These are phyloP conservation scores for Caenorhabditis becei DNA, from an alignment of 2,888 invertebrate genomes.

Conservation along the genomic window DNA sequence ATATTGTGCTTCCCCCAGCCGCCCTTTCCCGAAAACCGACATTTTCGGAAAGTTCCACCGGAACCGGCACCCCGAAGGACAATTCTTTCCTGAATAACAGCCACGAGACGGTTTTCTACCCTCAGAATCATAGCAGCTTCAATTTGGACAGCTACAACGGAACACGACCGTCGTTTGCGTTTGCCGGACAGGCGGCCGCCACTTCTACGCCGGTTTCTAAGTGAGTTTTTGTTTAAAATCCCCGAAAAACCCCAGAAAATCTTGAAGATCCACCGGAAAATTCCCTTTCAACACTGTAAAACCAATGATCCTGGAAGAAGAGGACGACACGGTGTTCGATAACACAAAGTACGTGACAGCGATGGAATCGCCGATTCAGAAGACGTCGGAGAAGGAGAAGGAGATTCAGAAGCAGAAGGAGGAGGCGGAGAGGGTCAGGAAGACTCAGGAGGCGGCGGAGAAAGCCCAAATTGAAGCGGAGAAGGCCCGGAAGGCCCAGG, in stretches of 20 bases:
- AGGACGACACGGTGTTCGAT: slow-evolving; percentile 40
- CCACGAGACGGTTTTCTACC: slow-evolving; percentile 56
- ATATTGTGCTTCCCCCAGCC: not conserved
- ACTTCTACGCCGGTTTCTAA: slow-evolving; percentile 50
- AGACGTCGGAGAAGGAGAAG: not conserved
- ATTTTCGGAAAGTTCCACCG: not conserved
- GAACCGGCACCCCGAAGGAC: slow-evolving; percentile 16
- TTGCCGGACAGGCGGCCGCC: slow-evolving; percentile 27
- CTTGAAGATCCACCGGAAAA: not conserved
- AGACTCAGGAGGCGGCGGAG: not conserved
- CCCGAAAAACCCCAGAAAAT: not conserved
- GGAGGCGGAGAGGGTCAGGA: not conserved
- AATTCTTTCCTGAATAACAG: slow-evolving; percentile 24
- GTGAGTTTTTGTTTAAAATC: slow-evolving; percentile 1
- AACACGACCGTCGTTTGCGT: slow-evolving; percentile 50
- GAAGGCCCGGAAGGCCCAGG: not conserved
- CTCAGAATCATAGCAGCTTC: slow-evolving; percentile 42
- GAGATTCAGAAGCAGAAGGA: slow-evolving; percentile 15
- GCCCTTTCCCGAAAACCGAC: not conserved
- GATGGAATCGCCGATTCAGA: slow-evolving; percentile 49
- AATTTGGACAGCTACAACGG: slow-evolving; percentile 55
- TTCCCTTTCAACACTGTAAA: not conserved
- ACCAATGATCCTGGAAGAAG: slow-evolving; percentile 10
- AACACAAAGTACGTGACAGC: slow-evolving; percentile 50
- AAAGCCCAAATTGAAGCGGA: slow-evolving; percentile 5